Conservation (phyloP, 1,140 invertebrate genomes). For the Anoplolepis gracilipes region DNA sequence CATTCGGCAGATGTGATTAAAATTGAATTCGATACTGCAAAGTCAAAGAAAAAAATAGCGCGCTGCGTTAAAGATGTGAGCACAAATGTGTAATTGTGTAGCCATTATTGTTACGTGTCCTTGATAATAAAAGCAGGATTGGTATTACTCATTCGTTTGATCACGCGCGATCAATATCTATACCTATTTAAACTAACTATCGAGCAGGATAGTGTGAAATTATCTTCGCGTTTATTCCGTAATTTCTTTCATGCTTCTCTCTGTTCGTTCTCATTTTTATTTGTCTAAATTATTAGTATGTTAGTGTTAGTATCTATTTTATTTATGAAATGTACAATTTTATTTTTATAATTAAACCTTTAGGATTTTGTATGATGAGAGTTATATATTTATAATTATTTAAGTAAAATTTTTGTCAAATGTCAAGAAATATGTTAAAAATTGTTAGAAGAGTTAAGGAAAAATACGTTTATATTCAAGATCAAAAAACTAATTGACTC, state of each 20-base stretch:
- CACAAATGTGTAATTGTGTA: background rate
- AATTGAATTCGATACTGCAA: background rate
- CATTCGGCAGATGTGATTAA: constrained; percentile 28
- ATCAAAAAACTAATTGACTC: too few species aligned
- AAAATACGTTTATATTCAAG: background rate
- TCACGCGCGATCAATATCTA: constrained; percentile 34
- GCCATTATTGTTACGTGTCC: constrained; percentile 28
- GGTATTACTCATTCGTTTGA: constrained; percentile 23
- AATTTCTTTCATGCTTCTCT: constrained; percentile 13
- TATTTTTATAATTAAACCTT: background rate
- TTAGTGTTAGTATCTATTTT: background rate
- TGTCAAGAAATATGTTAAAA: too few species aligned
- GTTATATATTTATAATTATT: background rate
- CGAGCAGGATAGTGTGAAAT: constrained; percentile 36
- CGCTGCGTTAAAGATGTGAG: background rate
- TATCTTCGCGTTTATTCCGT: constrained; percentile 27
- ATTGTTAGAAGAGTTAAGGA: background rate
- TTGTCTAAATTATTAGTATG: background rate
- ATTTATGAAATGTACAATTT: background rate
- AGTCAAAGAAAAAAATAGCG: background rate
- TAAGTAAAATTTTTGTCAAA: background rate
- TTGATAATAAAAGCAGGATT: constrained; percentile 12
- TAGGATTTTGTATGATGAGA: background rate
- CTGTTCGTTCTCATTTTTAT: background rate
- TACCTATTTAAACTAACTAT: background rate